phyloP scores from a whole-genome alignment of 2,888 invertebrate species.

The Melanotus villosus region DNA sequence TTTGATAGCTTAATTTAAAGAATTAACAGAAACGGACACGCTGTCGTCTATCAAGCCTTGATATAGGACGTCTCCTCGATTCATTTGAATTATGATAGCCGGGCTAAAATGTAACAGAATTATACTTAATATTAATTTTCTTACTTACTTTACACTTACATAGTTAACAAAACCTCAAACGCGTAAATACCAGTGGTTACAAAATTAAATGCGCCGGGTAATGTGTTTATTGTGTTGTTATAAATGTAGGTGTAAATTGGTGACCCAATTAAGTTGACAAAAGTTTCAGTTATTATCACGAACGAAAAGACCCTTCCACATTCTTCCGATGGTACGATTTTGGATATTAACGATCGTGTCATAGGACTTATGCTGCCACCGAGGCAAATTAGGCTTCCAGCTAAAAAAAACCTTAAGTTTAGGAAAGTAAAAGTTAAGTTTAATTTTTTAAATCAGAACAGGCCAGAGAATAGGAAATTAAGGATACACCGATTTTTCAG shows the following conservation, averaged over 20 bases:
- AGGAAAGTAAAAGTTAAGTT: neutral
- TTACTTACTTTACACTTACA: slow-evolving; percentile 69
- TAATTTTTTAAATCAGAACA: no score
- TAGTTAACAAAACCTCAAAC: slow-evolving; percentile 68
- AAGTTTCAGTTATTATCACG: slow-evolving; percentile 77
- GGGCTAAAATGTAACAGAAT: slow-evolving; percentile 18
- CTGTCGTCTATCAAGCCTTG: neutral
- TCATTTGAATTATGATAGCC: slow-evolving; percentile 17
- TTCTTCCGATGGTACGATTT: slow-evolving; percentile 73
- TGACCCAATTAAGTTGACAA: slow-evolving; percentile 74
- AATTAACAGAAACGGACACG: no score
- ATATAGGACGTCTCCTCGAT: neutral
- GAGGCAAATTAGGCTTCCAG: slow-evolving; percentile 69
- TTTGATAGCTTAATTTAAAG: no score
- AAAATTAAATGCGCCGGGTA: slow-evolving; percentile 75
- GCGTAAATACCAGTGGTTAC: slow-evolving; percentile 70
- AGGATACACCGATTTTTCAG: no score
- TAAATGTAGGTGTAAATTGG: slow-evolving; percentile 78
- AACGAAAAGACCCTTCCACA: slow-evolving; percentile 77
- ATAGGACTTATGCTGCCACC: slow-evolving; percentile 73
- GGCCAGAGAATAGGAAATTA: no score
- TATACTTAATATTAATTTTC: no score
- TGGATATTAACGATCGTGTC: slow-evolving; percentile 74
- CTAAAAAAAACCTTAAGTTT: slow-evolving; percentile 54
- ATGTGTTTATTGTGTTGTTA: slow-evolving; percentile 70